phyloP scores from a whole-genome alignment of 2,888 invertebrate genomes.

The Cataglyphis livida region DNA sequence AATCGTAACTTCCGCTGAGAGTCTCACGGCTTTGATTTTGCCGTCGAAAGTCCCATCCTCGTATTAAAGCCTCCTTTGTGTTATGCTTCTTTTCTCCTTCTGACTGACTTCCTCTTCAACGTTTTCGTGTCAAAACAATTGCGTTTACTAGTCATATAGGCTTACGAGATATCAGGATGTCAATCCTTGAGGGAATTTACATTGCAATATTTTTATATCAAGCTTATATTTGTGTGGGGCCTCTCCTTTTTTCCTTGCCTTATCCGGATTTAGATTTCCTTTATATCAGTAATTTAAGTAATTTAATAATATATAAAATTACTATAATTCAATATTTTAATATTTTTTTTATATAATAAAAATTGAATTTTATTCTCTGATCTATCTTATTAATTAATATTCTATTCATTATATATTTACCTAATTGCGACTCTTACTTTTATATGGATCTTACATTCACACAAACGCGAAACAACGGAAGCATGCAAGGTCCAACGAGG shows the following conservation, averaged over 20 bases:
- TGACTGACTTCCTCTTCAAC: background rate
- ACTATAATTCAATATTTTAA: too few relatives aligned
- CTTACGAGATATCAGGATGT: background rate
- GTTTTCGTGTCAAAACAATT: background rate
- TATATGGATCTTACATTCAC: background rate
- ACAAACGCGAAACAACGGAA: constrained; percentile 23
- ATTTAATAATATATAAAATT: too few relatives aligned
- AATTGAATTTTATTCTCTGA: background rate
- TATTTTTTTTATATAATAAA: background rate
- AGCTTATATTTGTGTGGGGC: too few relatives aligned
- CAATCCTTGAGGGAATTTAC: background rate
- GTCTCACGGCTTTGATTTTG: constrained; percentile 26
- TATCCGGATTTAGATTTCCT: background rate
- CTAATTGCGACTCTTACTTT: constrained; percentile 30
- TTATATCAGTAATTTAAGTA: background rate
- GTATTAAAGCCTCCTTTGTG: background rate
- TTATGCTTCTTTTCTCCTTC: background rate
- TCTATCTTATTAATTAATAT: background rate
- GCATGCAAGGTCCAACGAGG: constrained; percentile 37
- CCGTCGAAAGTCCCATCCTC: constrained; percentile 10
- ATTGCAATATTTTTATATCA: background rate
- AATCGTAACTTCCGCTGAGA: constrained; percentile 64
- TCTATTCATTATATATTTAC: background rate
- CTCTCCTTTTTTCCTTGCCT: background rate
- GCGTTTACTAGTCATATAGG: background rate